Evolutionary conservation across 2,888 invertebrate species (phyloP).

Genomic region (Cephus runcator): DNA sequence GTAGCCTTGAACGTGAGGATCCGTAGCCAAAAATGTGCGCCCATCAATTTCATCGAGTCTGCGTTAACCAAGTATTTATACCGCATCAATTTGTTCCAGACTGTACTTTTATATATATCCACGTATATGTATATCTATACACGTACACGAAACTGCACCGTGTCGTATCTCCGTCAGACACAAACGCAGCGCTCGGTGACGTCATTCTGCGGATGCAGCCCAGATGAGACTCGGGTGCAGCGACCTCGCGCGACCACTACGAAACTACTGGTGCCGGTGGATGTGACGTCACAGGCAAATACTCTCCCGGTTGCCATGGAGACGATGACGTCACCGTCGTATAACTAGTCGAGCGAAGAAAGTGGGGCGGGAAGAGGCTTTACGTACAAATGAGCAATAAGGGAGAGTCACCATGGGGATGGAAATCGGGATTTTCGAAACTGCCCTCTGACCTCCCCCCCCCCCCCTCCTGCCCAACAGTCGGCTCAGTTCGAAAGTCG

Average conservation of each 20-base stretch:
- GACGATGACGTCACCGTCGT: constrained; percentile 49
- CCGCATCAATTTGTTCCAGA: not conserved
- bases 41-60: not conserved
- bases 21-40: not conserved
- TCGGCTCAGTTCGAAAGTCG: not conserved
- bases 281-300: constrained; percentile 6
- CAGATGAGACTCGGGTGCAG: constrained; percentile 48
- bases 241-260: constrained; percentile 36
- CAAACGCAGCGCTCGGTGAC: constrained; percentile 31
- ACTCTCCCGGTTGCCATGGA: constrained; percentile 51
- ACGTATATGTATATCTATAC: no score
- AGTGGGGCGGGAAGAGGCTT: not conserved
- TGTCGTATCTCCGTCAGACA: no score
- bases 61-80: not conserved
- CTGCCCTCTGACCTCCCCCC: no score
- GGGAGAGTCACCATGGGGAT: constrained; percentile 13
- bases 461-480: no score
- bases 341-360: constrained; percentile 18
- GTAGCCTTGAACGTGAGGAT: not conserved
- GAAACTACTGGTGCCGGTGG: constrained; percentile 6
- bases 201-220: constrained; percentile 49
- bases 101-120: not conserved
- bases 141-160: no score
- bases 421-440: constrained; percentile 2
- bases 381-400: not conserved